phyloP scores from a whole-genome alignment of 2,888 invertebrate genomes.

The Hartigia nigra region DNA sequence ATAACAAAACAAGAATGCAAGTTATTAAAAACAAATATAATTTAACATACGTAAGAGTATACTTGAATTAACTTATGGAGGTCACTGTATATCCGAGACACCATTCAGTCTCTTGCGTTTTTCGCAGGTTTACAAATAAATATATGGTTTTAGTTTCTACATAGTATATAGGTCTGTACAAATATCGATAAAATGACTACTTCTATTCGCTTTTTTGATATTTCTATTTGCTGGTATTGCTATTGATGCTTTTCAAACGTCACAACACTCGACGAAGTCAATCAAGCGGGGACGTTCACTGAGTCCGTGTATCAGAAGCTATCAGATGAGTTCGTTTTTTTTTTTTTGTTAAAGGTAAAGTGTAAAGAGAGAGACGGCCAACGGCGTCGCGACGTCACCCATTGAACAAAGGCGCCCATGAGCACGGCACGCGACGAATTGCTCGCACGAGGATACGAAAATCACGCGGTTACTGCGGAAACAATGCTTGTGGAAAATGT shows the following conservation, averaged over 20 bases:
- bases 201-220: too few species aligned
- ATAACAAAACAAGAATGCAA: too few species aligned
- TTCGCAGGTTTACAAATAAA: not conserved
- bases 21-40: too few species aligned
- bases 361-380: not conserved
- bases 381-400: not conserved
- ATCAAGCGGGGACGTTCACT: too few species aligned
- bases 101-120: not conserved
- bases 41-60: too few species aligned
- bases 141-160: not conserved
- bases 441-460: conserved; percentile 1
- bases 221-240: too few species aligned
- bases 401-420: conserved; percentile 13
- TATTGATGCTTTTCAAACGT: too few species aligned
- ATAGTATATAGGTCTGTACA: not conserved
- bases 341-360: not conserved
- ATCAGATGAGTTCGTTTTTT: not conserved
- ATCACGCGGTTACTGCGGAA: not conserved
- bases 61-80: too few species aligned
- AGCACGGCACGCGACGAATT: conserved; percentile 26
- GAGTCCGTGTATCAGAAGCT: too few species aligned
- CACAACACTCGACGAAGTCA: too few species aligned
- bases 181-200: not conserved
- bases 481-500: conserved; percentile 13
- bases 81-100: not conserved